Evolutionary conservation across 2,888 invertebrate species (phyloP).

Genomic region (Crocallis elinguaria): DNA sequence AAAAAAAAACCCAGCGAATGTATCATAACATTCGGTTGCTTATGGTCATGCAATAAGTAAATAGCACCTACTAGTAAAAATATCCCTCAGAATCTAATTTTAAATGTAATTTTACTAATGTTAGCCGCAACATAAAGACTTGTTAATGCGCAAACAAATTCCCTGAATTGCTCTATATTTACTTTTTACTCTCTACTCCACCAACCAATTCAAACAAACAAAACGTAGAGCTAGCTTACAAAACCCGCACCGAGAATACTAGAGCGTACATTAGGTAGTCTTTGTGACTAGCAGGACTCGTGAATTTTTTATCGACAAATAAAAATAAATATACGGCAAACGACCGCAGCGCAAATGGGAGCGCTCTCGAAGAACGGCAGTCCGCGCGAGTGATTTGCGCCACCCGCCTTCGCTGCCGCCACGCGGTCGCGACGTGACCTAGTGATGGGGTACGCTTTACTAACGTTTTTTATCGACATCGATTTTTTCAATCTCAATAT

Average conservation of each 20-base stretch:
- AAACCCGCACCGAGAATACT: constrained; percentile 32
- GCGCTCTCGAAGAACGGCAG: constrained; percentile 78
- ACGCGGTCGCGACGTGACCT: constrained; percentile 72
- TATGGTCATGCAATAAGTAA: too few relatives aligned
- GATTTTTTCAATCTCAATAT: constrained; percentile 34
- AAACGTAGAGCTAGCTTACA: constrained; percentile 24
- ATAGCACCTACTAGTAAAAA: too few relatives aligned
- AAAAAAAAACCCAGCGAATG: too few relatives aligned
- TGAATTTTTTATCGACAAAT: constrained; percentile 67
- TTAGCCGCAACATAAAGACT: background rate
- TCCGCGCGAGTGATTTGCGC: constrained; percentile 83
- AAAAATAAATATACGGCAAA: constrained; percentile 57
- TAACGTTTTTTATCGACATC: constrained; percentile 51
- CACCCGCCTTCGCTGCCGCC: constrained; percentile 70
- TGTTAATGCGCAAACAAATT: background rate
- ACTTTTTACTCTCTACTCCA: constrained; percentile 7
- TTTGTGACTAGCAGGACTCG: constrained; percentile 39
- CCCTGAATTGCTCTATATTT: constrained; percentile 8
- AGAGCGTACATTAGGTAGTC: constrained; percentile 40
- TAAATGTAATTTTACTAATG: background rate
- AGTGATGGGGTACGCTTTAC: constrained; percentile 52
- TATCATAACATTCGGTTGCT: too few relatives aligned
- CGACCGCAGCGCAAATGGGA: constrained; percentile 59
- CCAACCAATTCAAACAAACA: constrained; percentile 22
- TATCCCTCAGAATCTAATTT: too few relatives aligned